phyloP scores from a whole-genome alignment of 2,888 invertebrate genomes.

The Perithous albicinctus region DNA sequence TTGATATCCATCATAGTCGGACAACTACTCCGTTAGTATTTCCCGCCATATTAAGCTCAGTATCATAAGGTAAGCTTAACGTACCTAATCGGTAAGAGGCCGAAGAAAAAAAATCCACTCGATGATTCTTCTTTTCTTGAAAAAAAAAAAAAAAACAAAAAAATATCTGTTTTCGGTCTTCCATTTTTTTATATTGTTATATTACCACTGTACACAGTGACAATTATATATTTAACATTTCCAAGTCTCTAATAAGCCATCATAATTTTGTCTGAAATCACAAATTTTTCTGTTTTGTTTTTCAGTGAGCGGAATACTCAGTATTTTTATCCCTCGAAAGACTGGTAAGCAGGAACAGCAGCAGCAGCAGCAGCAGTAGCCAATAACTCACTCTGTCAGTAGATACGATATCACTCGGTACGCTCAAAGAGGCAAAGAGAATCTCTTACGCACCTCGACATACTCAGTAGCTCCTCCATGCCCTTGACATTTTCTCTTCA shows the following conservation, averaged over 20 bases:
- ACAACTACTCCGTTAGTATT: constrained; percentile 89
- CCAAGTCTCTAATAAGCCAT: background rate
- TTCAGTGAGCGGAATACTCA: constrained; percentile 89
- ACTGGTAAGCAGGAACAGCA: constrained; percentile 35
- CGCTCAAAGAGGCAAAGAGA: background rate
- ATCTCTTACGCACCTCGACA: constrained; percentile 18
- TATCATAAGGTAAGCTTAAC: too few relatives aligned
- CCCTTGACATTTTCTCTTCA: constrained; percentile 31
- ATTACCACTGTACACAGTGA: background rate
- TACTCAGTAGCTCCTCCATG: background rate
- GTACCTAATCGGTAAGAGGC: too few relatives aligned
- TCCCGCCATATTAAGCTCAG: background rate
- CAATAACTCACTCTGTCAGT: constrained; percentile 15
- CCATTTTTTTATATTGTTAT: too few relatives aligned
- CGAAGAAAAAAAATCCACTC: too few relatives aligned
- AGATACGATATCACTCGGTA: background rate
- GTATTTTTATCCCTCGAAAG: constrained; percentile 88
- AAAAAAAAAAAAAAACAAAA: too few relatives aligned
- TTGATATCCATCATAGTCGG: constrained; percentile 88
- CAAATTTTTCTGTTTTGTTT: constrained; percentile 12
- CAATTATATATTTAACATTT: too few relatives aligned
- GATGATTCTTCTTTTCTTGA: too few relatives aligned
- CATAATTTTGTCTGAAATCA: background rate
- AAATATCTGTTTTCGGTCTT: too few relatives aligned
- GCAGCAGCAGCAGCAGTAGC: constrained; percentile 6